A percentile compares a stretch with the other conserved stretches of the same genome.
phyloP scores from a whole-genome alignment of 2,888 invertebrate species.

The Sturmia bella region DNA sequence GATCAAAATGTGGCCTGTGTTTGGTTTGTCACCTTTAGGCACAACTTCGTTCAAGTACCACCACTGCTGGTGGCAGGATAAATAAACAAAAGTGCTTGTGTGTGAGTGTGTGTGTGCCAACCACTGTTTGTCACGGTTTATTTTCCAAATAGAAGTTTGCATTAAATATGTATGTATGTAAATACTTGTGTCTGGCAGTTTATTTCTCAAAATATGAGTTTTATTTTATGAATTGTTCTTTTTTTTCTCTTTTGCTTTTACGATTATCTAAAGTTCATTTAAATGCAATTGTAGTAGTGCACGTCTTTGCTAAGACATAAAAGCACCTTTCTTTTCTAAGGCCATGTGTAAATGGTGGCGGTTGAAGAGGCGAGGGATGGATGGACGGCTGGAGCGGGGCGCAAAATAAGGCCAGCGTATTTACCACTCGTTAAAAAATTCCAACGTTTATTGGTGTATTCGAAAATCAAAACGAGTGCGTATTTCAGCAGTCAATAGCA shows the following conservation, averaged over 20 bases:
- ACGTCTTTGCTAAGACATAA: constrained; percentile 25
- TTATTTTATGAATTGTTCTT: not conserved
- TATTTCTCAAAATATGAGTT: constrained; percentile 15
- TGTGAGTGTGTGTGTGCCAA: constrained; percentile 26
- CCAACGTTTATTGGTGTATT: constrained; percentile 63
- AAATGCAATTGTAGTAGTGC: constrained; percentile 30
- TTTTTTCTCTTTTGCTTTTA: not conserved
- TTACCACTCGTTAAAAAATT: constrained; percentile 64
- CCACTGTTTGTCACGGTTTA: constrained; percentile 64
- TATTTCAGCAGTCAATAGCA: constrained; percentile 38
- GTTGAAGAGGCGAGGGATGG: not conserved
- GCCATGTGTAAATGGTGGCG: constrained; percentile 9
- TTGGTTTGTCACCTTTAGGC: constrained; percentile 20
- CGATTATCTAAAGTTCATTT: constrained; percentile 54
- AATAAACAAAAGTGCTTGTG: constrained; percentile 47
- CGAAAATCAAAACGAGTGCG: constrained; percentile 25
- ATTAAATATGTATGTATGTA: too few relatives aligned
- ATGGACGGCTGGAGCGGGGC: not conserved
- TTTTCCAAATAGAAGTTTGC: constrained; percentile 7
- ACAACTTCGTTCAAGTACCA: constrained; percentile 27
- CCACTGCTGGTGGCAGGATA: constrained; percentile 65
- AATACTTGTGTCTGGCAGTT: not conserved
- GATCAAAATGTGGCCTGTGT: constrained; percentile 37
- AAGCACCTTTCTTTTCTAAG: constrained; percentile 37
- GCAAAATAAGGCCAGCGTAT: constrained; percentile 44